A percentile compares a stretch with the other conserved stretches of the same genome.
These are phyloP conservation scores for Percina caprodes DNA, from an alignment of 2,113 vertebrate genomes.

Conservation along the genomic window DNA sequence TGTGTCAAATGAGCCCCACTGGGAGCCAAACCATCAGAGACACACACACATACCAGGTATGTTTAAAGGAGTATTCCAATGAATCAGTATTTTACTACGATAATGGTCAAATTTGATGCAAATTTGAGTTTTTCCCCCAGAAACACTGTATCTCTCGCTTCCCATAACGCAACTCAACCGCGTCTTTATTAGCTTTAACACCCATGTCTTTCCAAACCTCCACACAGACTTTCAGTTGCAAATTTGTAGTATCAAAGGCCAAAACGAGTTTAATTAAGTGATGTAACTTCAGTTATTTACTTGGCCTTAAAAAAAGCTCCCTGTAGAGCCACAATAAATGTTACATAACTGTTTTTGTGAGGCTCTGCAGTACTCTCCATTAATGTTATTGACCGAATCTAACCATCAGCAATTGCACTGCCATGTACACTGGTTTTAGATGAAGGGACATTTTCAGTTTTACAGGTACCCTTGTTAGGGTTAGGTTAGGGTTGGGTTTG, in stretches of 20 bases:
- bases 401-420: neutral
- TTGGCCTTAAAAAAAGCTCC: neutral
- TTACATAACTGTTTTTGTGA: neutral
- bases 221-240: neutral
- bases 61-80: neutral
- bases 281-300: neutral
- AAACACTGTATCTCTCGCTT: neutral
- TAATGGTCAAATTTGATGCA: neutral
- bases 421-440: neutral
- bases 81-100: neutral
- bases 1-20: slow-evolving; percentile 46
- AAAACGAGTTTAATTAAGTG: neutral
- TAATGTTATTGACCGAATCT: neutral
- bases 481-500: no score
- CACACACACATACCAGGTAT: neutral
- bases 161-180: neutral
- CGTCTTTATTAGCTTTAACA: neutral
- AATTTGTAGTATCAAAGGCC: neutral
- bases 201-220: neutral
- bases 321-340: neutral
- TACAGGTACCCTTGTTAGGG: no score
- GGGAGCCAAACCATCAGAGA: slow-evolving; percentile 37
- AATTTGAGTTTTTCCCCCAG: no score
- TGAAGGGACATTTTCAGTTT: no score
- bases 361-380: neutral